phyloP scores from a whole-genome alignment of 2,113 vertebrate species.

The Oreochromis niloticus region DNA sequence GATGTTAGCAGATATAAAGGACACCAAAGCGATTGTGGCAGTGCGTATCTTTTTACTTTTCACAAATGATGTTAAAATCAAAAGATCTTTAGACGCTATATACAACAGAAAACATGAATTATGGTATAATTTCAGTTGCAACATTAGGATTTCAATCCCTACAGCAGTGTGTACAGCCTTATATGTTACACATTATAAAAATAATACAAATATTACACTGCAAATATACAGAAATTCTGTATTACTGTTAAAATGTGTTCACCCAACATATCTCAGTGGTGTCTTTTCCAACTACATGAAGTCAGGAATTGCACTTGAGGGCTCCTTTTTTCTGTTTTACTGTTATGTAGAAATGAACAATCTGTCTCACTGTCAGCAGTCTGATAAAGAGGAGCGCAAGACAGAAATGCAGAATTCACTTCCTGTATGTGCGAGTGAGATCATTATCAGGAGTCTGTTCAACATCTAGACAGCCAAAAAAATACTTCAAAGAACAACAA shows the following conservation, averaged over 20 bases:
- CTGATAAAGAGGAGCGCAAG: background rate
- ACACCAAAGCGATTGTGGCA: background rate
- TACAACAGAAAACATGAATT: background rate
- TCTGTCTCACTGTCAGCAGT: background rate
- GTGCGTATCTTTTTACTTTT: background rate
- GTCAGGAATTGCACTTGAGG: background rate
- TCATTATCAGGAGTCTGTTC: conserved; percentile 21
- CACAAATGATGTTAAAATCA: background rate
- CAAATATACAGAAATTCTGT: background rate
- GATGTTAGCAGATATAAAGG: background rate
- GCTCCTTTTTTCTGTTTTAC: background rate
- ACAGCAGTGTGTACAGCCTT: background rate
- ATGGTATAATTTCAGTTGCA: background rate
- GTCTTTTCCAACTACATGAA: background rate
- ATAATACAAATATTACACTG: background rate
- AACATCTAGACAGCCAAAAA: background rate
- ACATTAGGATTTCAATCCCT: background rate
- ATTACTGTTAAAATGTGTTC: background rate
- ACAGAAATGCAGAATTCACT: background rate
- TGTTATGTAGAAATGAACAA: background rate
- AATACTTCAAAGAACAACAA: background rate
- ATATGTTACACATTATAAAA: background rate
- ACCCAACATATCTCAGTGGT: conserved; percentile 34
- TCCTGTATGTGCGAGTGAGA: conserved; percentile 30
- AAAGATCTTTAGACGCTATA: background rate